Conservation (phyloP, 2,888 invertebrate genomes). For the Drosophila algonquin region DNA sequence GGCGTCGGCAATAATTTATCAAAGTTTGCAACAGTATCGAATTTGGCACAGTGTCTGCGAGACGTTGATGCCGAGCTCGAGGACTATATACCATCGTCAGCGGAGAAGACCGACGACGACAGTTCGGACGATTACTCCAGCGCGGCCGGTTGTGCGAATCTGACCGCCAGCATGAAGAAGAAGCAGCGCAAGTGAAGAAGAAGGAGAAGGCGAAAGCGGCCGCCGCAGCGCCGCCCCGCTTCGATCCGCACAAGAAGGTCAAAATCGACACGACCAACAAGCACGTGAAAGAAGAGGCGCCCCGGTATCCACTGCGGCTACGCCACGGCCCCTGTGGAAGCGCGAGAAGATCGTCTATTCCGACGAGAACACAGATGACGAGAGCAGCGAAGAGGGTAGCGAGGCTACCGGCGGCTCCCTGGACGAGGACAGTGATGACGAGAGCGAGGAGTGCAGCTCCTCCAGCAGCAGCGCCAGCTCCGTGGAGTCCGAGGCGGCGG, state of each 20-base stretch:
- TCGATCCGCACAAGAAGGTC: slow-evolving; percentile 84
- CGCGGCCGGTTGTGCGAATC: slow-evolving; percentile 77
- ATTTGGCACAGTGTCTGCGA: slow-evolving; percentile 84
- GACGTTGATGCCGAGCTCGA: slow-evolving; percentile 84
- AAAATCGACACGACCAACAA: slow-evolving; percentile 83
- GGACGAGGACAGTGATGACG: slow-evolving; percentile 81
- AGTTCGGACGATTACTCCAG: slow-evolving; percentile 82
- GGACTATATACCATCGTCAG: slow-evolving; percentile 83
- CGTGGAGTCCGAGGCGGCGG: slow-evolving; percentile 65
- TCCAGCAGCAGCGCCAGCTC: slow-evolving; percentile 42
- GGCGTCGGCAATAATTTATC: slow-evolving; percentile 82
- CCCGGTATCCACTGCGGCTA: slow-evolving; percentile 86
- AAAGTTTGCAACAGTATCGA: slow-evolving; percentile 84
- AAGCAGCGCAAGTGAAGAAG: slow-evolving; percentile 82
- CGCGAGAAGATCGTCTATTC: slow-evolving; percentile 85
- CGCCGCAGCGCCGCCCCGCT: slow-evolving; percentile 66
- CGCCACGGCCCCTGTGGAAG: slow-evolving; percentile 86
- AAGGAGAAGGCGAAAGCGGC: slow-evolving; percentile 75
- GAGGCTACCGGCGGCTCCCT: slow-evolving; percentile 67
- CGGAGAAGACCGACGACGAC: slow-evolving; percentile 75
- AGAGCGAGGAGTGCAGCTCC: slow-evolving; percentile 68
- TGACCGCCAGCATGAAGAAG: slow-evolving; percentile 83
- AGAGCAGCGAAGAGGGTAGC: slow-evolving; percentile 83
- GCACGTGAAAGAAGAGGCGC: slow-evolving; percentile 85
- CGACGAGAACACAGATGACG: slow-evolving; percentile 84